Conservation (phyloP, 1,140 invertebrate genomes). For the Neodiprion virginianus region DNA sequence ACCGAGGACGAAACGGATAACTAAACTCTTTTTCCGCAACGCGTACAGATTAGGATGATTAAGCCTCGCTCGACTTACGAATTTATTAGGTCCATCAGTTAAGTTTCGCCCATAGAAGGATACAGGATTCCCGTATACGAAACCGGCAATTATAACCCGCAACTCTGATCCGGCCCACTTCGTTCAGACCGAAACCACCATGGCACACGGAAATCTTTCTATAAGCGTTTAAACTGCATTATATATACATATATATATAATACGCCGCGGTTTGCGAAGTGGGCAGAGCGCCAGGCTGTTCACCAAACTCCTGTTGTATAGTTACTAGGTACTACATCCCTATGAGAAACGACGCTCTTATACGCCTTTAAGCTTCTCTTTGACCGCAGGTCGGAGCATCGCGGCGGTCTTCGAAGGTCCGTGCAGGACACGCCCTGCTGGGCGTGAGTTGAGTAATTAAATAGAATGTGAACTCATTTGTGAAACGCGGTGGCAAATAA, state of each 20-base stretch:
- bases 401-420: constrained; percentile 27
- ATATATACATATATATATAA: too few relatives aligned
- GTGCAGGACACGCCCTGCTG: constrained; percentile 48
- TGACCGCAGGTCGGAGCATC: not conserved
- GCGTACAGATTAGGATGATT: not conserved
- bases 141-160: constrained; percentile 50
- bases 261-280: constrained; percentile 11
- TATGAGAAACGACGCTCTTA: too few relatives aligned
- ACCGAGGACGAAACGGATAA: not conserved
- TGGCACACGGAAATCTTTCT: not conserved
- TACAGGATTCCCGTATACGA: constrained; percentile 37
- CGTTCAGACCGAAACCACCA: not conserved
- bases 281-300: not conserved
- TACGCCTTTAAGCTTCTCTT: not conserved
- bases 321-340: too few relatives aligned
- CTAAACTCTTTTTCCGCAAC: not conserved
- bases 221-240: not conserved
- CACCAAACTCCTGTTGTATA: too few relatives aligned
- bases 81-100: constrained; percentile 58
- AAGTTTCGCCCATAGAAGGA: constrained; percentile 37
- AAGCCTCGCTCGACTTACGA: constrained; percentile 23
- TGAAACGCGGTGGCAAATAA: constrained; percentile 60
- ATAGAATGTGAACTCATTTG: constrained; percentile 61
- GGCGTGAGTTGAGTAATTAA: constrained; percentile 61
- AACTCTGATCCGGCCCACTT: not conserved